These are phyloP conservation scores for Sylvicola cinctus DNA, from an alignment of 2,888 invertebrate genomes.

Conservation along the genomic window DNA sequence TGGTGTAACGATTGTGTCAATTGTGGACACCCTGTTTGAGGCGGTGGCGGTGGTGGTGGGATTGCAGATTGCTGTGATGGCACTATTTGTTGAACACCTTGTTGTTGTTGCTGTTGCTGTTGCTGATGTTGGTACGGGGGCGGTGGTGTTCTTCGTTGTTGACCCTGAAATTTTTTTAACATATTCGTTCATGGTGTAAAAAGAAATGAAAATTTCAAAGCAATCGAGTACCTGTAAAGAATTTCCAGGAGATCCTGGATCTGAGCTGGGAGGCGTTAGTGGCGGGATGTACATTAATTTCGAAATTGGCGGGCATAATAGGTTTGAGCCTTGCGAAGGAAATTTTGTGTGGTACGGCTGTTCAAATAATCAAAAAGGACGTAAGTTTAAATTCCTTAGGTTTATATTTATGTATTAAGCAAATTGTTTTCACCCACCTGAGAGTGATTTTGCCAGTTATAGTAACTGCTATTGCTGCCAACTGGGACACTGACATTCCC, in stretches of 20 bases:
- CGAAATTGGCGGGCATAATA: slow-evolving; percentile 24
- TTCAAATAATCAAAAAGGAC: background rate
- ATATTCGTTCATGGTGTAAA: background rate
- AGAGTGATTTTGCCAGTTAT: slow-evolving; percentile 21
- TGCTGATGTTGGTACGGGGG: slow-evolving; percentile 41
- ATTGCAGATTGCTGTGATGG: slow-evolving; percentile 16
- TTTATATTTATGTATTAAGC: no score
- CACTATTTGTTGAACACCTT: slow-evolving; percentile 21
- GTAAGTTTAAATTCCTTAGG: no score
- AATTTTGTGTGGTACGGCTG: slow-evolving; percentile 8
- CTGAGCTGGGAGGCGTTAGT: slow-evolving; percentile 70
- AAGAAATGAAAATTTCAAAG: no score
- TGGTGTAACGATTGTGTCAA: slow-evolving; percentile 1
- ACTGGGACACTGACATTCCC: slow-evolving; percentile 6
- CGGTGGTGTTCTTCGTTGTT: slow-evolving; percentile 50
- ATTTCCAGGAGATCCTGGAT: slow-evolving; percentile 65
- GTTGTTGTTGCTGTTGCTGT: slow-evolving; percentile 17
- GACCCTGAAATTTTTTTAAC: slow-evolving; percentile 24
- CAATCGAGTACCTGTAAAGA: slow-evolving; percentile 30
- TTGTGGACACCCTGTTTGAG: background rate
- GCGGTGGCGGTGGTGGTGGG: slow-evolving; percentile 15
- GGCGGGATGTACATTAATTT: slow-evolving; percentile 63
- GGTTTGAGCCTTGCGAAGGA: slow-evolving; percentile 11
- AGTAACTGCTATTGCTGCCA: slow-evolving; percentile 15
- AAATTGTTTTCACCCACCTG: slow-evolving; percentile 20